Evolutionary conservation across 2,888 invertebrate species (phyloP).

Genomic region (Parnassius mnemosyne): DNA sequence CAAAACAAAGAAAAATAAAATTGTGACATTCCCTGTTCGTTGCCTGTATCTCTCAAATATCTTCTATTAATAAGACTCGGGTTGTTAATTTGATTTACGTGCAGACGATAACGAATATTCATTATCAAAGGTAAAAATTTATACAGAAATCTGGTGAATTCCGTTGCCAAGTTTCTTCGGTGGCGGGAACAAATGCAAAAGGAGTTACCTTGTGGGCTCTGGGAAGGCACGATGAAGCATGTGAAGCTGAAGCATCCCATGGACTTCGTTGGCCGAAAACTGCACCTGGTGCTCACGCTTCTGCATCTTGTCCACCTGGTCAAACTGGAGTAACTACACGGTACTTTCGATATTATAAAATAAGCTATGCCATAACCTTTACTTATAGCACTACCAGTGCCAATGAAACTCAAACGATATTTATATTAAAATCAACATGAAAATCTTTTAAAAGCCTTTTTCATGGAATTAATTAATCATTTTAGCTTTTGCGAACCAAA

Average conservation of each 20-base stretch:
- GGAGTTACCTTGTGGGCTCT: constrained; percentile 83
- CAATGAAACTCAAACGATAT: too few relatives aligned
- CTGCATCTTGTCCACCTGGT: constrained; percentile 73
- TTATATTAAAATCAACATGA: too few relatives aligned
- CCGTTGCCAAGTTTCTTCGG: constrained; percentile 85
- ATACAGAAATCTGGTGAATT: constrained; percentile 88
- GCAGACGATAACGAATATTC: too few relatives aligned
- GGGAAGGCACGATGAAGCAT: constrained; percentile 79
- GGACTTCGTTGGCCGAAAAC: constrained; percentile 82
- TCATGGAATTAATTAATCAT: constrained; percentile 19
- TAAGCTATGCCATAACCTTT: neutral
- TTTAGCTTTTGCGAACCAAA: constrained; percentile 73
- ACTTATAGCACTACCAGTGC: neutral
- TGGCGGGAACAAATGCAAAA: constrained; percentile 70
- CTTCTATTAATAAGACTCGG: too few relatives aligned
- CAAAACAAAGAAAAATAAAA: too few relatives aligned
- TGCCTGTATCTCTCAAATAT: too few relatives aligned
- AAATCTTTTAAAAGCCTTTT: too few relatives aligned
- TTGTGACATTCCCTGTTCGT: too few relatives aligned
- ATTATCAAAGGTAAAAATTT: neutral
- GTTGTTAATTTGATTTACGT: too few relatives aligned
- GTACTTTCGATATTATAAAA: constrained; percentile 34
- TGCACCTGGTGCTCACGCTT: constrained; percentile 86
- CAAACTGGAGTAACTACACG: constrained; percentile 70
- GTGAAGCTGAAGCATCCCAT: constrained; percentile 77